Evolutionary conservation across 1,140 invertebrate genomes (phyloP).

Genomic region (Brachionus koreanus): DNA sequence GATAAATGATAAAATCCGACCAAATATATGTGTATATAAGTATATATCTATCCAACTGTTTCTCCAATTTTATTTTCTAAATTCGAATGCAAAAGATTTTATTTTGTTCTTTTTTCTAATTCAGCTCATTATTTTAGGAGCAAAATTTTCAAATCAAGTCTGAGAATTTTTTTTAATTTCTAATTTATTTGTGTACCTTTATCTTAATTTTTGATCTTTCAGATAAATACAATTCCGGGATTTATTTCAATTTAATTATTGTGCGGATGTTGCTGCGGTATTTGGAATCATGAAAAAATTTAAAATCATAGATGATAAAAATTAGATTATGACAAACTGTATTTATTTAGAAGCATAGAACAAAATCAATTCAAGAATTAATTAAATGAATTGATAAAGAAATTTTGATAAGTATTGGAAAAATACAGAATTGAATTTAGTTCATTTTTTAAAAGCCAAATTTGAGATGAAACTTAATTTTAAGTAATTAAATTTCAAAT

Average conservation of each 20-base stretch:
- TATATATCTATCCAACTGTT: background rate
- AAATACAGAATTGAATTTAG: background rate
- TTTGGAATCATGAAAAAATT: background rate
- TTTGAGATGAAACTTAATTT: background rate
- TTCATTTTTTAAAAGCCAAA: background rate
- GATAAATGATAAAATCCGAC: background rate
- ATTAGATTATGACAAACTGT: background rate
- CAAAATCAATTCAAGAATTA: background rate
- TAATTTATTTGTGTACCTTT: background rate
- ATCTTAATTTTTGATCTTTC: background rate
- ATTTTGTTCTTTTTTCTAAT: background rate
- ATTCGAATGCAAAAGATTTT: no score
- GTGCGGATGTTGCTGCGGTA: background rate
- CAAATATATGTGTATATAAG: background rate
- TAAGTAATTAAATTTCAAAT: background rate
- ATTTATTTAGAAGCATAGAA: background rate
- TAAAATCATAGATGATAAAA: background rate
- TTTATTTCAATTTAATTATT: background rate
- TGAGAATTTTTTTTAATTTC: background rate
- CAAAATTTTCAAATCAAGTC: background rate
- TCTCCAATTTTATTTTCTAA: no score
- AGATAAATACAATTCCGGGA: background rate
- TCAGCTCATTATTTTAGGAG: background rate
- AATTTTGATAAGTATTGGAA: background rate
- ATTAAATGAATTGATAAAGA: background rate